Percentiles rank a stretch among this genome's conserved stretches.
phyloP scores from a whole-genome alignment of 2,888 invertebrate genomes.

The Cotesia congregata region DNA sequence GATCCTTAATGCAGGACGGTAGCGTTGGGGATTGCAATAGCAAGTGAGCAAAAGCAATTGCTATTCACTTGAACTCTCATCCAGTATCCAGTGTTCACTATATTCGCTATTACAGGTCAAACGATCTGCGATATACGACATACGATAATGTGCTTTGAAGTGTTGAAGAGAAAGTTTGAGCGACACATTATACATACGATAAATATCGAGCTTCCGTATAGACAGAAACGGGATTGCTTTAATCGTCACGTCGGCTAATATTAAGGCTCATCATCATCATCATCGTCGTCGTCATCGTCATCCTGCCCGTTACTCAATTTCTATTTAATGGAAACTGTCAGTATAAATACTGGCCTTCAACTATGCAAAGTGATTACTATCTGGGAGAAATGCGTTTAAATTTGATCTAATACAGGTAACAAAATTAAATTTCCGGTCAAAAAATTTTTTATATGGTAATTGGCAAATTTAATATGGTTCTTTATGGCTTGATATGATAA shows the following conservation, averaged over 20 bases:
- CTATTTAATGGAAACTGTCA: not conserved
- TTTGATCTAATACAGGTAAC: too few species aligned
- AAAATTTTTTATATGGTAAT: too few species aligned
- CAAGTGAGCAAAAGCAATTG: conserved; percentile 1
- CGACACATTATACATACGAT: not conserved
- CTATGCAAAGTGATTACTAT: too few species aligned
- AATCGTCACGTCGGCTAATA: conserved; percentile 26
- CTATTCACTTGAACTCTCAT: not conserved
- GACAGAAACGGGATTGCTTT: conserved; percentile 18
- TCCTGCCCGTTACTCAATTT: too few species aligned
- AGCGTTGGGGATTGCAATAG: not conserved
- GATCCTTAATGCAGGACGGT: not conserved
- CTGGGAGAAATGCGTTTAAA: too few species aligned
- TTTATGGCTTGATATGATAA: too few species aligned
- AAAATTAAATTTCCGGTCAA: too few species aligned
- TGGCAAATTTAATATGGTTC: too few species aligned
- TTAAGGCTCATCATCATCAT: conserved; percentile 15
- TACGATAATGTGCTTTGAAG: not conserved
- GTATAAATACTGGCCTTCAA: not conserved
- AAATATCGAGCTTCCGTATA: not conserved
- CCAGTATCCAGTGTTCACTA: too few species aligned
- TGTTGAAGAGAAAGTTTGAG: not conserved
- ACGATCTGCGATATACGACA: not conserved
- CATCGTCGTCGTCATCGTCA: conserved; percentile 1
- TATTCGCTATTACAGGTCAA: not conserved